Conservation (phyloP, 2,888 invertebrate species). For the Syrphus vitripennis region DNA sequence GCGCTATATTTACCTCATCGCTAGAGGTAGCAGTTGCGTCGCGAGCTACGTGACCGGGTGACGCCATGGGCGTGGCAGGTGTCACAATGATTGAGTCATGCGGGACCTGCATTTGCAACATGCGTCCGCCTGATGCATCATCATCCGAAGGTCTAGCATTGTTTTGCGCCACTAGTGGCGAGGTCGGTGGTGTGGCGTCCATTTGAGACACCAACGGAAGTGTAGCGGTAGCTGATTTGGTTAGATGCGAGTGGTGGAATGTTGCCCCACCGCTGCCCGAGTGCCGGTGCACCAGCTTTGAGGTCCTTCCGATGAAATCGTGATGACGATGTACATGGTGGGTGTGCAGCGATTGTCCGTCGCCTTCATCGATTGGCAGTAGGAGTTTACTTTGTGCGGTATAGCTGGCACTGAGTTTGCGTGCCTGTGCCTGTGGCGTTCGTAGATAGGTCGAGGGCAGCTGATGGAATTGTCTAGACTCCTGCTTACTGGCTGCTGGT, state of each 20-base stretch:
- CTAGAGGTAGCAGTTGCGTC: conserved; percentile 73
- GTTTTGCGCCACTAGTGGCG: conserved; percentile 76
- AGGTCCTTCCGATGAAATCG: conserved; percentile 76
- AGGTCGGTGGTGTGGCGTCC: conserved; percentile 79
- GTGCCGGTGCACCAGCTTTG: conserved; percentile 78
- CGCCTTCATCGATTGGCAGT: conserved; percentile 81
- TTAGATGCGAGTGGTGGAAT: conserved; percentile 77
- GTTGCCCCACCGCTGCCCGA: conserved; percentile 78
- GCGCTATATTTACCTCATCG: conserved; percentile 76
- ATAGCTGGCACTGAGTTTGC: conserved; percentile 80
- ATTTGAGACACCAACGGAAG: conserved; percentile 80
- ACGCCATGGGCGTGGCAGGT: conserved; percentile 81
- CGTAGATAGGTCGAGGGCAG: conserved; percentile 82
- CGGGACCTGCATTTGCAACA: conserved; percentile 68
- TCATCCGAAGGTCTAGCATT: conserved; percentile 65
- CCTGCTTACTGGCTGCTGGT: conserved; percentile 76
- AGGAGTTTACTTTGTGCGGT: conserved; percentile 80
- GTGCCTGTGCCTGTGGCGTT: conserved; percentile 79
- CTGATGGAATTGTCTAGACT: conserved; percentile 83
- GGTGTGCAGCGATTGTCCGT: conserved; percentile 77
- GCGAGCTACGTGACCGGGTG: conserved; percentile 79
- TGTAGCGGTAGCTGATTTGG: conserved; percentile 80
- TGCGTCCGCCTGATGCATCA: conserved; percentile 72
- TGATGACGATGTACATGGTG: conserved; percentile 75
- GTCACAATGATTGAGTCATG: conserved; percentile 81